Conservation (phyloP, 2,888 invertebrate genomes). For the Octonoba sinensis region DNA sequence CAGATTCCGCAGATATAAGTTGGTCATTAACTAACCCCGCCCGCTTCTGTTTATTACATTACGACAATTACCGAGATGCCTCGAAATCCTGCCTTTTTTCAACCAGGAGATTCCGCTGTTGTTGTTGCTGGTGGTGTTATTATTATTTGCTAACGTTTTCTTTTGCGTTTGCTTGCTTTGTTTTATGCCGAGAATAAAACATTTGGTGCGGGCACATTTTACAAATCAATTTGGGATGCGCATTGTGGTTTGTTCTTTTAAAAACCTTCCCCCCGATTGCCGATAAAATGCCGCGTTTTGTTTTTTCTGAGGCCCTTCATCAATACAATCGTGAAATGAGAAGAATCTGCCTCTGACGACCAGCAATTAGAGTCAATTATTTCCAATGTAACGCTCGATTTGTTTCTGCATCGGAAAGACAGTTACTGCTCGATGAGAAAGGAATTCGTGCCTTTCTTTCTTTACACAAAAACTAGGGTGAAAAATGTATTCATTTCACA, state of each 20-base stretch:
- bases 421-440: no score
- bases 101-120: conserved; percentile 31
- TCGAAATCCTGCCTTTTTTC: conserved; percentile 41
- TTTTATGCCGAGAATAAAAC: conserved; percentile 62
- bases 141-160: conserved; percentile 30
- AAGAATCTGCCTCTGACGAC: conserved; percentile 60
- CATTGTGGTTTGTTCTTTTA: conserved; percentile 61
- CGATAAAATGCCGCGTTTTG: conserved; percentile 14
- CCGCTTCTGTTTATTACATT: conserved; percentile 63
- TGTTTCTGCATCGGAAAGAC: conserved; percentile 25
- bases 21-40: conserved; percentile 60
- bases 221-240: conserved; percentile 56
- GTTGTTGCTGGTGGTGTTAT: conserved; percentile 60
- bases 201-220: conserved; percentile 61
- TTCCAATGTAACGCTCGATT: conserved; percentile 59
- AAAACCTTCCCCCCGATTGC: conserved; percentile 37
- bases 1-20: conserved; percentile 62
- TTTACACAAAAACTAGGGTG: no score
- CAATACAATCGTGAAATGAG: conserved; percentile 9
- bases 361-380: conserved; percentile 62
- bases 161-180: conserved; percentile 49
- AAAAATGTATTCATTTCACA: no score
- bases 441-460: no score
- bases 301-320: conserved; percentile 28
- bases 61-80: conserved; percentile 62